Base-by-base conservation (phyloP, 2,113 vertebrate genomes). In the Furnarius figulus region DNA sequence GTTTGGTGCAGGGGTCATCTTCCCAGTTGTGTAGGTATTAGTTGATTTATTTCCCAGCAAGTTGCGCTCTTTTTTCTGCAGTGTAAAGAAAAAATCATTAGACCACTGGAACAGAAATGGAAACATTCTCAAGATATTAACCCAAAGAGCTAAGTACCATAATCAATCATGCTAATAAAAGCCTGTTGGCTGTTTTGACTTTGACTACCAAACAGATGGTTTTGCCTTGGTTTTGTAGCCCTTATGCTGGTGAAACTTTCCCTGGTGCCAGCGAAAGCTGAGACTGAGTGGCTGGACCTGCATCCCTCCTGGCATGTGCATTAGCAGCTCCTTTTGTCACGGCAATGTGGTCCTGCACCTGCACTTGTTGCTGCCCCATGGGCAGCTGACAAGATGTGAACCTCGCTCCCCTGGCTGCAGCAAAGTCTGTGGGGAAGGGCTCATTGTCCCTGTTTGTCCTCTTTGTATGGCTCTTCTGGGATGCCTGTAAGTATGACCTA, bases 11-110 rank as follows among this genome's bases (percentile, higher is more conserved):
- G 99, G 99, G 90, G 98, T 99, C 97, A 99, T 93, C 70, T 98
- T 98, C 77, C 98, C 98, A 2, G 98, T 95, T 23, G 97, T 98
- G 50, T 99, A 99, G 39, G 98, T 98, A 93, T 99, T 99, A 76
- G 99, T 98, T 35, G 99, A 97, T 94, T 99, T 99, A 94, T 98
- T 99, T 65, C 98, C 98, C 85, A 99, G 94, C 71, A 98, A 98
- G 92, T 99, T 89, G 8, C 98, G 99, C 86, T 99, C 99, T 95
- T 99, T 99, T 96, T 99, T 99, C 99, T 99, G 98, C 47, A 94
- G 93, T 8, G 37, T 47, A 95, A 91, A 89, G 91, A 90, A 20
- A 6, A 85, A 82, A 97, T 86, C 21, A 7, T 56, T 82, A 70
- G 37, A 30, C 16, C 5, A 1, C 49, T 53, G 56, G 33, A 68